Percentiles rank a stretch among this genome's conserved stretches.
Evolutionary conservation across 2,888 invertebrate genomes (phyloP).

Genomic region (Eulithis prunata): DNA sequence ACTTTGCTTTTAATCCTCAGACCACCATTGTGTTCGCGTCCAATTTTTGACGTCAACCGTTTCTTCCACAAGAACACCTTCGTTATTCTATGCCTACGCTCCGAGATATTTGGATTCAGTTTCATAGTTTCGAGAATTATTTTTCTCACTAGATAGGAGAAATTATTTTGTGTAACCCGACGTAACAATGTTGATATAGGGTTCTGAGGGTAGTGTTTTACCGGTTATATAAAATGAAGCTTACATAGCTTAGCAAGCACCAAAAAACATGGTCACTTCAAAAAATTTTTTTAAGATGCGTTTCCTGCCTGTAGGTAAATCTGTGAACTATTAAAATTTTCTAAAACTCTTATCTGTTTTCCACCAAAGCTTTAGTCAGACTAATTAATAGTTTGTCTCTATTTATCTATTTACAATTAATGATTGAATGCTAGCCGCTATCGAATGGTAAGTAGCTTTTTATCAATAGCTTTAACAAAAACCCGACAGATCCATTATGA

Average conservation of each 20-base stretch:
- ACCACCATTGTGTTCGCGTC: constrained; percentile 76
- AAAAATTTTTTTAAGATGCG: too few species aligned
- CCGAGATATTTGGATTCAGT: constrained; percentile 55
- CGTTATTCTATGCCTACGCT: constrained; percentile 56
- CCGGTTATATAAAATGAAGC: too few species aligned
- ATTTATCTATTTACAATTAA: constrained; percentile 70
- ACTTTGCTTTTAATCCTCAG: constrained; percentile 81
- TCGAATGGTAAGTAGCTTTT: constrained; percentile 57
- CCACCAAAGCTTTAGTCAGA: constrained; percentile 42
- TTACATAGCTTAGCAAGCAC: too few species aligned
- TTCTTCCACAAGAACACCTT: constrained; percentile 58
- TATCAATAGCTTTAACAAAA: constrained; percentile 43
- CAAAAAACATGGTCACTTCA: too few species aligned
- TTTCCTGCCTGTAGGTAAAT: too few species aligned
- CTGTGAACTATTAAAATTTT: neutral
- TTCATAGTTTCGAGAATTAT: constrained; percentile 45
- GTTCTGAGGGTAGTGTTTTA: too few species aligned
- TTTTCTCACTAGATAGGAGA: neutral
- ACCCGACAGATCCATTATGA: constrained; percentile 33
- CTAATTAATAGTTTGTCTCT: constrained; percentile 70
- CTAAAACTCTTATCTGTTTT: neutral
- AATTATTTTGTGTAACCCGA: too few species aligned
- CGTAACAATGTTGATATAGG: too few species aligned
- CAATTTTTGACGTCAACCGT: constrained; percentile 75
- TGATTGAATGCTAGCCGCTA: constrained; percentile 46